Evolutionary conservation across 2,888 invertebrate genomes (phyloP).

Genomic region (Aphidius colemani): DNA sequence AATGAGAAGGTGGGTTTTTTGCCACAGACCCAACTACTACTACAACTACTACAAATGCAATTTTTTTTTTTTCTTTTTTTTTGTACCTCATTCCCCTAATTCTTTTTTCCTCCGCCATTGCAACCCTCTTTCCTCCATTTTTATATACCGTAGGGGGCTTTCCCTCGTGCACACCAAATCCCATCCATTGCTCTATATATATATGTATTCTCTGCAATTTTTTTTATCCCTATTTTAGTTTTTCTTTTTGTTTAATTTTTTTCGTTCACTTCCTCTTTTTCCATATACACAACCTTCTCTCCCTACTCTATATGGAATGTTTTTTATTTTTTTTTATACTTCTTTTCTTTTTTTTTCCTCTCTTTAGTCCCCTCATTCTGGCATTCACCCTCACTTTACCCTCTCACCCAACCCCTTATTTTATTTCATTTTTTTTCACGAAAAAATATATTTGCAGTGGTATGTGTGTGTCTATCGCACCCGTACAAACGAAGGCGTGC

Average conservation of each 20-base stretch:
- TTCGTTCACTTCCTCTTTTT: constrained; percentile 33
- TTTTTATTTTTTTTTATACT: constrained; percentile 28
- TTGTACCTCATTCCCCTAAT: constrained; percentile 12
- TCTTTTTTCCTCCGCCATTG: constrained; percentile 33
- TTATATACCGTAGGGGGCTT: no score
- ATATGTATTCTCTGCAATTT: no score
- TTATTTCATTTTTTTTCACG: neutral
- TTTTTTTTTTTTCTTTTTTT: constrained; percentile 12
- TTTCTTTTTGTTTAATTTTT: constrained; percentile 15
- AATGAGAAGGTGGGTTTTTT: constrained; percentile 8
- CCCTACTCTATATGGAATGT: no score
- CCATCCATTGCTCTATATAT: no score
- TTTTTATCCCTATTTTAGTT: constrained; percentile 11
- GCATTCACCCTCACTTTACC: constrained; percentile 1
- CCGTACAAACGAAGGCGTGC: constrained; percentile 11
- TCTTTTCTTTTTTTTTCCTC: constrained; percentile 31
- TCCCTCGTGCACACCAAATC: no score
- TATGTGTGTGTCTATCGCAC: neutral
- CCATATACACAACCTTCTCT: constrained; percentile 18
- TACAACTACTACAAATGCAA: neutral
- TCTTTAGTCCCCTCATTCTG: neutral
- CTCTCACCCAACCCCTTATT: neutral
- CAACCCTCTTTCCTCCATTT: constrained; percentile 24
- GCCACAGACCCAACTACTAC: constrained; percentile 41
- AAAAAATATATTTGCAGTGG: constrained; percentile 13